A percentile compares a stretch with the other conserved stretches of the same genome.
Conservation (phyloP, 2,888 invertebrate genomes). For the Holacanthella duospinosa region DNA sequence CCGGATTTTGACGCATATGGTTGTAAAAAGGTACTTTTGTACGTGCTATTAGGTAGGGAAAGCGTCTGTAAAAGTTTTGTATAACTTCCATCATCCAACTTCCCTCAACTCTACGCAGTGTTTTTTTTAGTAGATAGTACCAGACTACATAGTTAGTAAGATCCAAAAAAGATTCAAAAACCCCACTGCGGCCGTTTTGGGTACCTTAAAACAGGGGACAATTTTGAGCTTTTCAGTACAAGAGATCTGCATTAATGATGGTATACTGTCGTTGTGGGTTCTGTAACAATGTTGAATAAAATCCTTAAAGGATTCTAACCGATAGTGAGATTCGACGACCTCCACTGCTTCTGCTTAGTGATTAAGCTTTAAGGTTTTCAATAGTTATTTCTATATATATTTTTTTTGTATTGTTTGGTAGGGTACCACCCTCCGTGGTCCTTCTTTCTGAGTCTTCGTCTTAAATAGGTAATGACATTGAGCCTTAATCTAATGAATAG, state of each 20-base stretch:
- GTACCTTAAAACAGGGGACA: too few relatives aligned
- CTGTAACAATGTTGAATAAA: neutral
- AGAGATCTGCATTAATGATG: neutral
- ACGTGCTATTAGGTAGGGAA: neutral
- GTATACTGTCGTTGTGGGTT: neutral
- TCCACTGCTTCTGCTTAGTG: neutral
- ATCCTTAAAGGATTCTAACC: neutral
- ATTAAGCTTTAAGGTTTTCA: neutral
- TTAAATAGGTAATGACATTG: neutral
- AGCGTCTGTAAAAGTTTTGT: neutral
- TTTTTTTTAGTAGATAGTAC: too few relatives aligned
- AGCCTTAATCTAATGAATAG: neutral
- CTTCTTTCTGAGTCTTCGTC: neutral
- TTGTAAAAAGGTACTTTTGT: neutral
- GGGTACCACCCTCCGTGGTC: neutral
- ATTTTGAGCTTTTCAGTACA: too few relatives aligned
- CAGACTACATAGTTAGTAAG: too few relatives aligned
- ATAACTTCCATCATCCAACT: too few relatives aligned
- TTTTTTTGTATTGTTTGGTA: neutral
- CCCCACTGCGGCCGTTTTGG: too few relatives aligned
- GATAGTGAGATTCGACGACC: neutral
- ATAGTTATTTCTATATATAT: neutral
- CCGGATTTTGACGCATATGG: neutral
- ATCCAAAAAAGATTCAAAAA: too few relatives aligned
- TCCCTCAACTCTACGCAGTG: too few relatives aligned